phyloP scores from a whole-genome alignment of 92 coral and sea anemone genomes.

The Pocillopora grandis region DNA sequence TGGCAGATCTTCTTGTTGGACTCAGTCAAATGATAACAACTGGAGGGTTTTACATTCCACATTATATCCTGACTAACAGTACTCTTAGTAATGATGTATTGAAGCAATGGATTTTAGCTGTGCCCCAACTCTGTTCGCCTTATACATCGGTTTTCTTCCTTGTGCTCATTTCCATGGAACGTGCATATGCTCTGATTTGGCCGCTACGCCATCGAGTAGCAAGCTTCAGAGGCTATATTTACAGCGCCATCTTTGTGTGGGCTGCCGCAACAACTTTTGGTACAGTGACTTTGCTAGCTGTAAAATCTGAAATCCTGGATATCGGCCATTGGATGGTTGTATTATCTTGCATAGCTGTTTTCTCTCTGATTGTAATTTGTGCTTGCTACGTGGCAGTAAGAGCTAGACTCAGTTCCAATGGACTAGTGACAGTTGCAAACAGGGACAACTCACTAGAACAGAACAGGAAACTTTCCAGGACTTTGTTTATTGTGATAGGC shows the following conservation, averaged over 20 bases:
- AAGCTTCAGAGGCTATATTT: not conserved
- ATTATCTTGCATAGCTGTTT: not conserved
- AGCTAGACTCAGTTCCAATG: not conserved
- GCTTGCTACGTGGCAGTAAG: constrained; percentile 10
- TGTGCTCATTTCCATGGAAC: not conserved
- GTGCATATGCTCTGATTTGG: not conserved
- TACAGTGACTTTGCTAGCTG: too few species aligned
- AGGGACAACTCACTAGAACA: not conserved
- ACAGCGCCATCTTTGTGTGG: not conserved
- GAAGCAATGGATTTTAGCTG: not conserved
- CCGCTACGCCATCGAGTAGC: constrained; percentile 14
- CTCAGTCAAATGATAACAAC: too few species aligned
- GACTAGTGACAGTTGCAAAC: not conserved
- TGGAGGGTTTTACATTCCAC: too few species aligned
- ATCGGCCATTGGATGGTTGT: too few species aligned
- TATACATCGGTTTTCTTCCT: not conserved
- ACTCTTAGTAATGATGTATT: too few species aligned
- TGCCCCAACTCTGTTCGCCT: not conserved
- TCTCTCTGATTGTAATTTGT: not conserved
- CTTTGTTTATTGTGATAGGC: not conserved
- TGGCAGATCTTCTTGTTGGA: too few species aligned
- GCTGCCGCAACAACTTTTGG: too few species aligned
- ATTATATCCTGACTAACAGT: too few species aligned
- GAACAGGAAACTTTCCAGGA: not conserved
- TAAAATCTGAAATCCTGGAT: too few species aligned